Percentiles rank a stretch among this genome's conserved stretches.
phyloP scores from a whole-genome alignment of 2,113 vertebrate species.

The Poicephalus meyeri region DNA sequence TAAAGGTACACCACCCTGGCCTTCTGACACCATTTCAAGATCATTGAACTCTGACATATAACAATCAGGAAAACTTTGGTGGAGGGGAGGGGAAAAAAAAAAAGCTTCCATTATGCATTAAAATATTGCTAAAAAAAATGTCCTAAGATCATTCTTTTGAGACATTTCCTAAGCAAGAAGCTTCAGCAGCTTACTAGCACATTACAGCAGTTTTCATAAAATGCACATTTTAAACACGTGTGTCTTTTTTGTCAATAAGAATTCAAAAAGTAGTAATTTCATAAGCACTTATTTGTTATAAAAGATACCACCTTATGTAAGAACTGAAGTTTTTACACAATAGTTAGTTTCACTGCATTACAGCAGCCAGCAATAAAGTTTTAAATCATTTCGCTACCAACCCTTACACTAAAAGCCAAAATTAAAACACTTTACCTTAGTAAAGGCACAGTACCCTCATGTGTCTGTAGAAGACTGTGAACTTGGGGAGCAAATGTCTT shows the following conservation, averaged over 20 bases:
- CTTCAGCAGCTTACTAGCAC: neutral
- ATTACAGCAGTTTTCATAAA: neutral
- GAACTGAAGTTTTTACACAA: neutral
- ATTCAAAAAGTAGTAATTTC: neutral
- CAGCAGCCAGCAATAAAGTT: neutral
- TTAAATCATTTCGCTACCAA: neutral
- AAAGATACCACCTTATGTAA: neutral
- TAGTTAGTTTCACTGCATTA: neutral
- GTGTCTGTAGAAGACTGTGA: slow-evolving; percentile 92
- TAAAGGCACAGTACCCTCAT: slow-evolving; percentile 92
- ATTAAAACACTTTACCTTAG: slow-evolving; percentile 81
- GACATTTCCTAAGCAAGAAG: neutral
- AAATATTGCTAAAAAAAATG: neutral
- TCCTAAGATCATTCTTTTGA: neutral
- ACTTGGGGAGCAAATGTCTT: slow-evolving; percentile 91
- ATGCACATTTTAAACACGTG: fast-evolving
- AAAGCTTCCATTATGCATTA: neutral
- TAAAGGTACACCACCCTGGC: slow-evolving; percentile 84
- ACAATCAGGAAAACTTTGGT: slow-evolving; percentile 90
- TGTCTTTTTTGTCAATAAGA: neutral
- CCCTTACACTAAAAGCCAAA: neutral
- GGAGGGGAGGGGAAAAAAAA: neutral
- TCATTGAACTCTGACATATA: slow-evolving; percentile 87
- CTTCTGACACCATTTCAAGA: slow-evolving; percentile 82
- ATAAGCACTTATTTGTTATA: neutral